Evolutionary conservation across 2,113 vertebrate species (phyloP), one percentile per base, ranked within the genome.

Genomic region (Typhlomys cinereus): DNA sequence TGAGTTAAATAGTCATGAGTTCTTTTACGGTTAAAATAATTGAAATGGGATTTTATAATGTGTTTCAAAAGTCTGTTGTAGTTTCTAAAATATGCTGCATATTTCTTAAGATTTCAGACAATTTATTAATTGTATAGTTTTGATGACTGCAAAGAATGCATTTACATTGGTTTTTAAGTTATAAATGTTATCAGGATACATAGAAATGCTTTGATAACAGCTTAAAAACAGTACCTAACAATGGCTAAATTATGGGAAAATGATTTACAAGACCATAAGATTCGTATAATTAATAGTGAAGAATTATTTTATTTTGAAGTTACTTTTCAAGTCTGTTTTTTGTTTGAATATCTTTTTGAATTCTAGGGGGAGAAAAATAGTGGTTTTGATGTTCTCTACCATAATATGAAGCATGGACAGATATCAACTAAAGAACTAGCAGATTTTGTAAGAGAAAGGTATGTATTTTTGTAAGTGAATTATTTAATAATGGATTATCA

Each of bases 361-460:
- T 94, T 88, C 88, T 97, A 99, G 99, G 99, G 99, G 64, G 99
- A 99, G 96, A 99, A 99, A 96, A 99, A 99, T 95, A 99, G 98
- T 99, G 99, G 99, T 95, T 99, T 99, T 95, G 99, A 99, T 93
- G 98, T 99, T 52, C 98, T 99, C 31, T 99, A 99, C 97, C 99
- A 99, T 91, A 99, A 99, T 96, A 99, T 99, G 99, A 99, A 99
- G 97, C 98, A 99, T 69, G 99, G 99, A 79, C 99, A 99, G 93
- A 99, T 99, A 94, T 99, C 99, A 80, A 99, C 99, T 95, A 99
- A 99, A 97, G 99, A 99, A 95, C 98, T 99, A 92, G 98, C 99
- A 67, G 99, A 99, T 95, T 99, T 99, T 98, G 99, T 99, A 97
- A 98, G 99, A 98, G 99, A 99, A 98, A 99, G 99, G 99, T 99